Base-by-base conservation (phyloP, 1,140 invertebrate genomes). In the Dendroctonus ponderosae region DNA sequence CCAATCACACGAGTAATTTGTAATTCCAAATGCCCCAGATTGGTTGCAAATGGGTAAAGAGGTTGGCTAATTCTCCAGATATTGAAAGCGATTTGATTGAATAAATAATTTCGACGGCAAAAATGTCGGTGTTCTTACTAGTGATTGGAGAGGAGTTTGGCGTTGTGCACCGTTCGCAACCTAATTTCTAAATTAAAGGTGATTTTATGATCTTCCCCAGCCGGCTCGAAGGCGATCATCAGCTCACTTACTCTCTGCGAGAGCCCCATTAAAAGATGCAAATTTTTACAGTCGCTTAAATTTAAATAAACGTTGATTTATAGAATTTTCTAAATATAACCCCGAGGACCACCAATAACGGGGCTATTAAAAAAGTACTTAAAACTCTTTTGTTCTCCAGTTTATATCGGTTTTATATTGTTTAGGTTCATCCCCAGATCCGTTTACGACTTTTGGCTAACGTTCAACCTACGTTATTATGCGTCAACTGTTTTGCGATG, bases 371-470 rank as follows among this genome's bases (percentile, higher is more conserved):
- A 63, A 53, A 44, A 15, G 52, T 44, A 54, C 50, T 54, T 63
- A 54, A 63, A 50, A 43, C 9, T 54, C 61, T 54, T 63, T 63
- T 63, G 61, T 63, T 63, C 50, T 56, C 51, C 37, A 54, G 61
- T 63, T 63, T 54, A 53, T 63, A 63, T 63, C 51, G 61, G 61
- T 63, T 63, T 63, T 63, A 63, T 63, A 63, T 63, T 63, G 61
- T 63, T 63, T 63, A 49, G 52, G 42, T n/a, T 50, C 50, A 26
- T 48, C 50, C 40, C 14, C 12, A 41, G 46, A n/a, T 48, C 42
- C 7, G 40, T 63, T 63, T 63, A 63, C 61, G 61, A 63, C 51
- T 52, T 59, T 49, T 59, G 42, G 52, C 61, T 12, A 7, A 37
- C 48, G 12, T 49, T 53, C 61, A 54, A 53, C 15, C 42, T 62